Evolutionary conservation across 2,888 invertebrate genomes (phyloP), one percentile per base, ranked within the genome.

Genomic region (Thera britannica): DNA sequence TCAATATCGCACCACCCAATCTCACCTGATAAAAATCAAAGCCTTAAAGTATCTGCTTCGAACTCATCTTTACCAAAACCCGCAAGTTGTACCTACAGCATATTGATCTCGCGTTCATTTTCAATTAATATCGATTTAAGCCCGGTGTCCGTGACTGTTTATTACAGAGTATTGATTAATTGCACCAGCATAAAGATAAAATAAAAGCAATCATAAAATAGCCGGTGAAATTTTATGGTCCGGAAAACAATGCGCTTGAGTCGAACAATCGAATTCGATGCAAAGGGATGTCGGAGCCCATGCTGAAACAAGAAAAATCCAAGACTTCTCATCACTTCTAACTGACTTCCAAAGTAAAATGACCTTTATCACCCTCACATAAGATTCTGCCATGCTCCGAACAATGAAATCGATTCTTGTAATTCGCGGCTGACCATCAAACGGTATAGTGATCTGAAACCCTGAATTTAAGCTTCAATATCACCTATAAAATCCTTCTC

Each of bases 181-280:
- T 80, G 75, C 78, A 75, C 73, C 76, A 78, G 78, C 79, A 70
- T 70, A 80, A 82, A 78, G 80, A 77, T 79, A 79, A 69, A 86
- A 82, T 83, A 83, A 84, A 80, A 80, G 79, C 83, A 83, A 84
- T 84, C 84, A 84, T 86, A 84, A 87, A 87, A 87, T 85, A 83
- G 82, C 78, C 77, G 82, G 79, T 83, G 81, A 84, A 84, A 86
- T 87, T 87, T 88, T 86, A 90, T 87, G 72, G 85, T 79, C 85
- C 85, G 82, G 87, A 86, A 89, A 90, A 90, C 92, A 92, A 92
- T 91, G 86, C 85, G 76, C 78, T 78, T 78, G 88, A 88, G 86
- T 77, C 80, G 78, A 89, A 91, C 90, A 93, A 92, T 91, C 85
- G 84, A 85, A 85, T 86, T 84, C 84, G 84, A 85, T 83, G 81